phyloP scores from a whole-genome alignment of 2,888 invertebrate species.

The Aricia artaxerxes region DNA sequence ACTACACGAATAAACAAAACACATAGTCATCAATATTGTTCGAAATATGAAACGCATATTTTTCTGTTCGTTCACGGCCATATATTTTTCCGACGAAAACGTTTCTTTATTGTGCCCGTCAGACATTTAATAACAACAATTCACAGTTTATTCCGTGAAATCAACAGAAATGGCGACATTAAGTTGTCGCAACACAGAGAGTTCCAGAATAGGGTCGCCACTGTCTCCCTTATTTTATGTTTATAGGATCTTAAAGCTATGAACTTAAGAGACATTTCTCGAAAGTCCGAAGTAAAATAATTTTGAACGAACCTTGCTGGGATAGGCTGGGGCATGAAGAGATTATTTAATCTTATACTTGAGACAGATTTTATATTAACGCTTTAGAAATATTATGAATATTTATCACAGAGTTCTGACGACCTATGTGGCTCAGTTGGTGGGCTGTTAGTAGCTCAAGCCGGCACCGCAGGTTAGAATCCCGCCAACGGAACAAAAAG shows the following conservation, averaged over 20 bases:
- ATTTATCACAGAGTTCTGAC: too few species aligned
- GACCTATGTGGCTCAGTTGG: too few species aligned
- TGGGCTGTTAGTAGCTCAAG: too few species aligned
- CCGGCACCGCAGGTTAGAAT: too few species aligned
- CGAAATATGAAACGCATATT: neutral
- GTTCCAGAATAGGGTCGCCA: neutral
- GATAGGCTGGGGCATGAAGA: neutral
- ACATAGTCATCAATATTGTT: neutral
- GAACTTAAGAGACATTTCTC: too few species aligned
- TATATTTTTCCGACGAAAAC: neutral
- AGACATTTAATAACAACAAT: constrained; percentile 35
- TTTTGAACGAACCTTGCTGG: neutral
- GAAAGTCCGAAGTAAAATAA: too few species aligned
- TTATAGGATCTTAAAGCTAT: too few species aligned
- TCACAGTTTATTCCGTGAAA: constrained; percentile 40
- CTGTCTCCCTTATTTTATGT: neutral
- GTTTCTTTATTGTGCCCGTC: constrained; percentile 8
- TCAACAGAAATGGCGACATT: constrained; percentile 31
- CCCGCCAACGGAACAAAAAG: too few species aligned
- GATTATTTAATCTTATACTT: neutral
- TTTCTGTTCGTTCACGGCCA: neutral
- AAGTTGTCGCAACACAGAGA: neutral
- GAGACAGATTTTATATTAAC: too few species aligned
- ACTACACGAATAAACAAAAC: too few species aligned
- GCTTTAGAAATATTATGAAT: too few species aligned